A percentile compares a stretch with the other conserved stretches of the same genome.
Conservation (phyloP, 2,888 invertebrate species). For the Tetranychus piercei region DNA sequence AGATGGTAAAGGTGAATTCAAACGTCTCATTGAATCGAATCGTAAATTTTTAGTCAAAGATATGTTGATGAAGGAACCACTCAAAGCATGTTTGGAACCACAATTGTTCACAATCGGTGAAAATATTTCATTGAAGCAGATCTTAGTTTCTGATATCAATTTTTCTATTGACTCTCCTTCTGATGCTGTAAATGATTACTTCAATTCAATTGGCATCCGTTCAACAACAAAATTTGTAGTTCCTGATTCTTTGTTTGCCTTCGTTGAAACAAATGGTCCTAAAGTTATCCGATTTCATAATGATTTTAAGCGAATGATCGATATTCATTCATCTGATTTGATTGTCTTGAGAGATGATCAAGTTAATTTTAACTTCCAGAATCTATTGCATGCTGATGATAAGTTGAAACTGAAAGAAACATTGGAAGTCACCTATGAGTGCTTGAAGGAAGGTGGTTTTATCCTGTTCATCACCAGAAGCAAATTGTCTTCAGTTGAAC, state of each 20-base stretch:
- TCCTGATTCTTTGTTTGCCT: background rate
- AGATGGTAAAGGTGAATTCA: background rate
- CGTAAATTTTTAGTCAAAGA: background rate
- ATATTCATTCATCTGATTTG: constrained; percentile 3
- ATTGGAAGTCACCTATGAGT: background rate
- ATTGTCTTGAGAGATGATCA: background rate
- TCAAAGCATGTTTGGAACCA: background rate
- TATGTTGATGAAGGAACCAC: background rate
- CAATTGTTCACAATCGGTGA: background rate
- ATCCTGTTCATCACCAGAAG: background rate
- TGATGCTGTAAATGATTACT: background rate
- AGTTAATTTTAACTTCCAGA: background rate
- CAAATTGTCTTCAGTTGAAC: background rate
- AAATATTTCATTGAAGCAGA: background rate
- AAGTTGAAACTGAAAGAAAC: constrained; percentile 2
- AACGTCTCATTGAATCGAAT: background rate
- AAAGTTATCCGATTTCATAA: background rate
- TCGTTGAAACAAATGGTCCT: background rate
- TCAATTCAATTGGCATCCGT: background rate
- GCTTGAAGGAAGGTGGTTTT: constrained; percentile 12
- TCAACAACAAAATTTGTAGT: background rate
- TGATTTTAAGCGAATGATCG: background rate
- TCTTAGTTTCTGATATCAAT: background rate
- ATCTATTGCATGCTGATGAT: background rate
- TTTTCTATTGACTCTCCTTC: background rate